Percentiles rank a stretch among this genome's conserved stretches.
These are phyloP conservation scores for Adrianichthys oophorus DNA, from an alignment of 2,797 vertebrate species.

Conservation along the genomic window DNA sequence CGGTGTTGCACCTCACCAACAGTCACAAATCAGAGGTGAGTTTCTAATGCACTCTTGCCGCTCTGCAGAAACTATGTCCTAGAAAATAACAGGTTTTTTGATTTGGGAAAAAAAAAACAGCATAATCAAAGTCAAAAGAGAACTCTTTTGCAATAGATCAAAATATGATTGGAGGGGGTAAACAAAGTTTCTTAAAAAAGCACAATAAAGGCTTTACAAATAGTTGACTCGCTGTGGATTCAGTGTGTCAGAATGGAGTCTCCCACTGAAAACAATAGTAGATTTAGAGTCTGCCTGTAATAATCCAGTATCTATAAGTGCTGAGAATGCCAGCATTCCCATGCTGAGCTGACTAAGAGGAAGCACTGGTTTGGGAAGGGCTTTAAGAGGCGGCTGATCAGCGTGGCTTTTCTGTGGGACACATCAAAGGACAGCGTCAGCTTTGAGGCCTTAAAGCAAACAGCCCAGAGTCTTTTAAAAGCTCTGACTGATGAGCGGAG, in stretches of 20 bases:
- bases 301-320: slow-evolving; percentile 26
- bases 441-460: slow-evolving; percentile 61
- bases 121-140: no score
- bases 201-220: no score
- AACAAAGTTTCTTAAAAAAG: no score
- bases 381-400: slow-evolving; percentile 44
- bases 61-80: no score
- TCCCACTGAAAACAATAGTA: slow-evolving; percentile 25
- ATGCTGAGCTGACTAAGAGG: slow-evolving; percentile 51
- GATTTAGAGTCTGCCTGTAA: slow-evolving; percentile 10
- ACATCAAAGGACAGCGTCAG: slow-evolving; percentile 62
- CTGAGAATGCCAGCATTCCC: slow-evolving; percentile 37
- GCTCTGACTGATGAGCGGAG: slow-evolving; percentile 27
- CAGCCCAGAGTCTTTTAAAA: slow-evolving; percentile 63
- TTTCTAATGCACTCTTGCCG: no score
- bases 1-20: no score
- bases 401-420: slow-evolving; percentile 48
- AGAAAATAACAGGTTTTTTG: no score
- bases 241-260: slow-evolving; percentile 3
- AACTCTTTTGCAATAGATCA: no score
- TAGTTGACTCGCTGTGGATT: neutral
- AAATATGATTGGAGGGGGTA: no score
- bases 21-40: no score
- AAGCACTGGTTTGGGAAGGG: slow-evolving; percentile 40
- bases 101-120: no score